Percentiles rank a stretch among this genome's conserved stretches.
Conservation (phyloP, 2,888 invertebrate genomes). For the Tetranychus truncatus region DNA sequence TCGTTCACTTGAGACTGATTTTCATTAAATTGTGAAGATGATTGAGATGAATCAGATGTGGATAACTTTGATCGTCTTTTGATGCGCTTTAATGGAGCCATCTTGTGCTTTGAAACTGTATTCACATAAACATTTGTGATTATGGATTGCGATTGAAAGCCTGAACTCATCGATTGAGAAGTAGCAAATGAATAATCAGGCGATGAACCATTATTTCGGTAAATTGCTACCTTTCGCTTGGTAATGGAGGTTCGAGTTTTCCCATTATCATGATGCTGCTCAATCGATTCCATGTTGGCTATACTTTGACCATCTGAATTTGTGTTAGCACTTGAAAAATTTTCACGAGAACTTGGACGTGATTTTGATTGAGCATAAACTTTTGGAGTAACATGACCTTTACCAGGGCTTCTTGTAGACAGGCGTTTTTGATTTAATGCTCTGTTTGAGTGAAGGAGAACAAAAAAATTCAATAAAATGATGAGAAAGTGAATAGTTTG, state of each 20-base stretch:
- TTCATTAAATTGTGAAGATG: background rate
- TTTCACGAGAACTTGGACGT: background rate
- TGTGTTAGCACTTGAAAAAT: background rate
- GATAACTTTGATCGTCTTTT: background rate
- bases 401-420: background rate
- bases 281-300: background rate
- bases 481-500: background rate
- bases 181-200: background rate
- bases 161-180: background rate
- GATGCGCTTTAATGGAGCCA: background rate
- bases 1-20: background rate
- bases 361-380: background rate
- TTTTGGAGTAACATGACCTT: background rate
- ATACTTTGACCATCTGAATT: background rate
- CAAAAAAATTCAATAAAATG: background rate
- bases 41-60: background rate
- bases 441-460: background rate
- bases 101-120: background rate
- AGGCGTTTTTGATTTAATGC: background rate
- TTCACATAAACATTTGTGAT: constrained; percentile 23
- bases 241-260: background rate
- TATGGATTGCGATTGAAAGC: constrained; percentile 18
- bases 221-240: background rate
- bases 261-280: background rate
- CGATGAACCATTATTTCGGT: background rate